These are phyloP conservation scores for Mactra quadrangularis DNA, from an alignment of 1,140 invertebrate species.

Conservation along the genomic window DNA sequence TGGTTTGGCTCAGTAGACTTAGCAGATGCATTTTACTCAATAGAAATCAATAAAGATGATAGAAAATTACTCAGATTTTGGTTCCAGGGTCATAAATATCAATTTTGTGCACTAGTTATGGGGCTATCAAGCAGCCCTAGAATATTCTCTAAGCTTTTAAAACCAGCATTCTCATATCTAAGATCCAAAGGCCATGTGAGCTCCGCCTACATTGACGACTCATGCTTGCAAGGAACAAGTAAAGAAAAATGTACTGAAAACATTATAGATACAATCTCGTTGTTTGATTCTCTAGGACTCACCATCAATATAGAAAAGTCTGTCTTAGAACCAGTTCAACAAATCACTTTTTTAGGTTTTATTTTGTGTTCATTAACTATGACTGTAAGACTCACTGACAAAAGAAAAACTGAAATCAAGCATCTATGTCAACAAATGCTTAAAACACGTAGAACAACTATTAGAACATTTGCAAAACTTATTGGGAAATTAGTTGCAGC, in stretches of 20 bases:
- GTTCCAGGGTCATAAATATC: slow-evolving; percentile 14
- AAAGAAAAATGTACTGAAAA: no score
- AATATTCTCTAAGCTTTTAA: slow-evolving; percentile 10
- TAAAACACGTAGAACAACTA: no score
- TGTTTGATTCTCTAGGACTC: no score
- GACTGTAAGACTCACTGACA: no score
- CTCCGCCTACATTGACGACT: slow-evolving; percentile 21
- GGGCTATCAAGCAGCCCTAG: neutral
- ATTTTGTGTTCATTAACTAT: no score
- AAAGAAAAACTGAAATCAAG: no score
- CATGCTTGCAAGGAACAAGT: no score
- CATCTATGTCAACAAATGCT: no score
- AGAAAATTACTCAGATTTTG: slow-evolving; percentile 24
- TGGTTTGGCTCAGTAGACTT: slow-evolving; percentile 44
- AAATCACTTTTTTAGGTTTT: no score
- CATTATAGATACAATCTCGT: no score
- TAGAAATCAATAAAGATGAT: neutral
- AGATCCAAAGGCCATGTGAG: neutral
- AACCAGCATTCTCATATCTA: slow-evolving; percentile 11
- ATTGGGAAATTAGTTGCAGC: slow-evolving; percentile 59
- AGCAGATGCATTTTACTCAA: slow-evolving; percentile 31
- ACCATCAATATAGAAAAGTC: no score
- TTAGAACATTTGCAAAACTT: slow-evolving; percentile 51
- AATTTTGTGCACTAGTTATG: slow-evolving; percentile 24
- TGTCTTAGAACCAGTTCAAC: no score